Percentiles rank a stretch among this genome's conserved stretches.
Conservation (phyloP, 2,113 vertebrate species). For the Pterophyllum scalare region DNA sequence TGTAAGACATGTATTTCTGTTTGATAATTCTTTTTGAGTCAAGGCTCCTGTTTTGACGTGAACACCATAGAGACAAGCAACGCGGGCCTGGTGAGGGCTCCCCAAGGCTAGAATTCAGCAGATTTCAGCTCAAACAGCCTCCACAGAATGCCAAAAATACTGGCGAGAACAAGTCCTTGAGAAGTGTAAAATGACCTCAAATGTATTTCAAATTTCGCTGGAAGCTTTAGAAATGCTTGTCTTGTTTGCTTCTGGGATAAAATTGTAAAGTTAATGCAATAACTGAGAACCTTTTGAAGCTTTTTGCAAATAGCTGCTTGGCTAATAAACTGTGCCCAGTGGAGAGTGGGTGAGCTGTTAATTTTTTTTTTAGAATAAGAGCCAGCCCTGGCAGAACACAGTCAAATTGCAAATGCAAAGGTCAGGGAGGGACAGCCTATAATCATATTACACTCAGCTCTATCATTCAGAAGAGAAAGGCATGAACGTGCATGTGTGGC, state of each 20-base stretch:
- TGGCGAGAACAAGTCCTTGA: constrained; percentile 41
- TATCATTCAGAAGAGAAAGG: constrained; percentile 16
- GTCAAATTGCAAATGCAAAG: constrained; percentile 29
- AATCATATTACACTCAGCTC: constrained; percentile 39
- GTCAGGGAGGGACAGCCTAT: constrained; percentile 23
- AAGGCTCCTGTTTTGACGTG: constrained; percentile 47
- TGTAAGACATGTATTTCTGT: constrained; percentile 49
- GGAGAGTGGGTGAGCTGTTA: constrained; percentile 1
- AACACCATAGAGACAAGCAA: constrained; percentile 42
- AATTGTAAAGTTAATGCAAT: constrained; percentile 7
- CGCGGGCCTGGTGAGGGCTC: constrained; percentile 24
- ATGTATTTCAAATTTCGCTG: constrained; percentile 24
- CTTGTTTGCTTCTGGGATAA: neutral
- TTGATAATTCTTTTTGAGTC: constrained; percentile 64
- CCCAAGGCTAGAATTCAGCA: constrained; percentile 50
- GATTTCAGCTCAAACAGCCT: constrained; percentile 47
- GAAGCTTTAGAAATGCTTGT: constrained; percentile 46
- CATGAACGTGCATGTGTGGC: constrained; percentile 5
- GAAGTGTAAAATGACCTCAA: constrained; percentile 37
- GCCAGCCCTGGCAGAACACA: neutral
- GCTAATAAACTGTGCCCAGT: constrained; percentile 26
- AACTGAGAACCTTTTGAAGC: constrained; percentile 9
- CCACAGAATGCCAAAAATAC: constrained; percentile 28
- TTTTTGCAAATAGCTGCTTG: constrained; percentile 7
- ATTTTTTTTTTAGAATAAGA: neutral